Base-by-base conservation (phyloP, 1,140 invertebrate genomes). In the Scaptomyza graminum region DNA sequence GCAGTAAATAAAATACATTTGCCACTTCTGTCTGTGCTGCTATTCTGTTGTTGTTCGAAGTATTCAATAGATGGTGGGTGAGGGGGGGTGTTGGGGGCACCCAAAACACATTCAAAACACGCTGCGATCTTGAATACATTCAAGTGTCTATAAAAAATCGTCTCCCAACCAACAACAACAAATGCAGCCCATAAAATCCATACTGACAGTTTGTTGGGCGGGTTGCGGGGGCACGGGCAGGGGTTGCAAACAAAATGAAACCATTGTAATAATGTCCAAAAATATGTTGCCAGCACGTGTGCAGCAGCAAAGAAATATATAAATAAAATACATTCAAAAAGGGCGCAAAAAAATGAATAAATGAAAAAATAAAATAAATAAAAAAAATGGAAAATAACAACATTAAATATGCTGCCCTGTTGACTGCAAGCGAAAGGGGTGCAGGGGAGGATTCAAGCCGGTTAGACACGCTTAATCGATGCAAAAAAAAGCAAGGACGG, bases 201-300 rank as follows among this genome's bases (percentile, higher is more conserved):
- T 78, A 78, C 87, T 66, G 78, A 72, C 73, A 73, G 68, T 41
- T 41, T 41, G 31, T 34, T 1, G 28, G 28, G 28, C 4, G 6
- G 2, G 28, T 1, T 1, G 28, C 6, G 31, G 31, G 49, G 49
- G n/a, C n/a, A n/a, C n/a, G 52, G 65, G 74, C 70, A 74, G 25
- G 50, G 28, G 25, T 22, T 9, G 54, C 65, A 44, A 66, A 55
- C 51, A 71, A 74, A 81, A 74, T 61, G 67, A 57, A 72, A 79
- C 67, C 82, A 87, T 87, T 88, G 82, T 88, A 87, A 87, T 87
- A 87, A 87, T 87, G 78, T 87, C 83, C 83, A 87, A 87, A 87
- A 87, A 87, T 87, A 87, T 87, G 82, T 87, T 87, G 67, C 82
- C 83, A 82, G 82, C 79, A 87, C 83, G 82, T 87, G 82, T 82